Evolutionary conservation across 2,113 vertebrate species (phyloP).

Genomic region (Pteronura brasiliensis): DNA sequence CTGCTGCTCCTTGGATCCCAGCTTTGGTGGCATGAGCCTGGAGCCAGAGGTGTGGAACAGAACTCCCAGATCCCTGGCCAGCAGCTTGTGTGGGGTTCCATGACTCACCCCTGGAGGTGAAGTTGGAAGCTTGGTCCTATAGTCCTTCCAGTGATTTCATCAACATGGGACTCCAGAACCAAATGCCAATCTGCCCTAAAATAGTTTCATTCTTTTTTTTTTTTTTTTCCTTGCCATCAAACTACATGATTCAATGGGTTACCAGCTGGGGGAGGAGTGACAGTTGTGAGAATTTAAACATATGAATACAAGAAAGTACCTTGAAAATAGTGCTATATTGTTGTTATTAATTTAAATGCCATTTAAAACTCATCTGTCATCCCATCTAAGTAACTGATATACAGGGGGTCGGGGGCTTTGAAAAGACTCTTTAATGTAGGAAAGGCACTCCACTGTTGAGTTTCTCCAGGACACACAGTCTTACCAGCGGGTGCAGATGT

Average conservation of each 20-base stretch:
- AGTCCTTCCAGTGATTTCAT: not conserved
- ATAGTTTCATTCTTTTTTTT: not conserved
- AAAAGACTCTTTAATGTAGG: not conserved
- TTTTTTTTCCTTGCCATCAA: not conserved
- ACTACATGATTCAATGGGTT: not conserved
- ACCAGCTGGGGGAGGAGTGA: not conserved
- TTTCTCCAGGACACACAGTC: slow-evolving; percentile 35
- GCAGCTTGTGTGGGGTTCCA: not conserved
- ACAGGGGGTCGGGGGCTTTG: not conserved
- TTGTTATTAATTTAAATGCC: not conserved
- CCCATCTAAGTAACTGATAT: not conserved
- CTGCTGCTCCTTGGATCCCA: too few species aligned
- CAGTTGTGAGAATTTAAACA: not conserved
- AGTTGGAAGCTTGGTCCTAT: not conserved
- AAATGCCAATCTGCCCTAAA: not conserved
- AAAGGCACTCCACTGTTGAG: not conserved
- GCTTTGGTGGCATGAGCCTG: not conserved
- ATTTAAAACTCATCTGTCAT: not conserved
- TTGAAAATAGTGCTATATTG: not conserved
- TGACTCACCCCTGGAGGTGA: not conserved
- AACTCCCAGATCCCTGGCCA: rapidly evolving
- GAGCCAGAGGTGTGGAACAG: not conserved
- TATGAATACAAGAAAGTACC: not conserved
- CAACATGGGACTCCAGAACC: not conserved
- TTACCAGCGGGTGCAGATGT: slow-evolving; percentile 79